phyloP scores from a whole-genome alignment of 2,113 vertebrate species.

The Nannospalax galili region DNA sequence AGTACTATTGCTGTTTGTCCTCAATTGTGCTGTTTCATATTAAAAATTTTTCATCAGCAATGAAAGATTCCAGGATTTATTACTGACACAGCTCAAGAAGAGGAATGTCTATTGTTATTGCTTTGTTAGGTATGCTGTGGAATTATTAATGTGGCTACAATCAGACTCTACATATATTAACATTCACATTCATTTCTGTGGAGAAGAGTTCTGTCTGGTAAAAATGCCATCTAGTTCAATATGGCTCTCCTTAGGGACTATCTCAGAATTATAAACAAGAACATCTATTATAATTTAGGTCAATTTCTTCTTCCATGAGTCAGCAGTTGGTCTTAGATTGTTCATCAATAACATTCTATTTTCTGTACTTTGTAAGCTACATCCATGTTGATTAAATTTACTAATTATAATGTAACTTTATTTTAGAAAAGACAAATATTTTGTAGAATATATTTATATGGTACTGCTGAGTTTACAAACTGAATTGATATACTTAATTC shows the following conservation, averaged over 20 bases:
- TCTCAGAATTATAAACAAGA: slow-evolving; percentile 65
- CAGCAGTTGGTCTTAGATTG: slow-evolving; percentile 68
- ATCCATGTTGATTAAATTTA: slow-evolving; percentile 56
- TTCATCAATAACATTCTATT: slow-evolving; percentile 69
- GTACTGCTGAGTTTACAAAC: not conserved
- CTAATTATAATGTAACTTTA: slow-evolving; percentile 31
- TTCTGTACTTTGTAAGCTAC: slow-evolving; percentile 51
- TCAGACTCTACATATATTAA: slow-evolving; percentile 34
- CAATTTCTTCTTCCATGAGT: slow-evolving; percentile 64
- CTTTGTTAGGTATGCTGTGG: slow-evolving; percentile 33
- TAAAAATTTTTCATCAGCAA: not conserved
- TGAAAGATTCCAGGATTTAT: not conserved
- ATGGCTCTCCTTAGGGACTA: slow-evolving; percentile 31
- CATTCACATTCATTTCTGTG: slow-evolving; percentile 53
- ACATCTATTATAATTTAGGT: slow-evolving; percentile 63
- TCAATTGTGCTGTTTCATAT: not conserved
- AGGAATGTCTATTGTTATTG: not conserved
- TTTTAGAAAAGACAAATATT: slow-evolving; percentile 36
- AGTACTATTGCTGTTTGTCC: not conserved
- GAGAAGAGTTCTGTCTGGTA: slow-evolving; percentile 48
- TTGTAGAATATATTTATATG: not conserved
- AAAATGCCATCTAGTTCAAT: slow-evolving; percentile 63
- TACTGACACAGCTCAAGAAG: not conserved
- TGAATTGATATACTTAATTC: not conserved
- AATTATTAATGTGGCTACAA: slow-evolving; percentile 43